Conservation (phyloP, 2,113 vertebrate species). For the Silurus meridionalis region DNA sequence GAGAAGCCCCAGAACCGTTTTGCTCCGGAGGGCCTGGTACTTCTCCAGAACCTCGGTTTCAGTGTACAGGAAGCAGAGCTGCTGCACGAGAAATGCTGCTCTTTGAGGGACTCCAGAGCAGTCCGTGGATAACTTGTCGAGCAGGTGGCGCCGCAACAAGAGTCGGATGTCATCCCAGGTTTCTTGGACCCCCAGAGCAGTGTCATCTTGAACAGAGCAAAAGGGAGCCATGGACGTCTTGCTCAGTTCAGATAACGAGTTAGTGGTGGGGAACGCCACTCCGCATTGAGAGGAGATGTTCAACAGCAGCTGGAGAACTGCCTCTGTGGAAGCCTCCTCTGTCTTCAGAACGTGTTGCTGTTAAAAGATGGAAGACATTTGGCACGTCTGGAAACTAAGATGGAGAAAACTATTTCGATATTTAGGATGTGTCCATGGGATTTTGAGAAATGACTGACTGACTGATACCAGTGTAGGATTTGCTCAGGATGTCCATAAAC, state of each 20-base stretch:
- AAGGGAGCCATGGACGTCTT: constrained; percentile 70
- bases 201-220: constrained; percentile 80
- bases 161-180: constrained; percentile 86
- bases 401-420: not conserved
- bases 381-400: not conserved
- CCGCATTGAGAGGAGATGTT: constrained; percentile 82
- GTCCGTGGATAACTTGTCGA: constrained; percentile 68
- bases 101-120: constrained; percentile 69
- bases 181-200: constrained; percentile 78
- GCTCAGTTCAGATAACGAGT: constrained; percentile 58
- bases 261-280: constrained; percentile 77
- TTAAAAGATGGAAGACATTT: constrained; percentile 41
- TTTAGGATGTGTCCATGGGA: not conserved
- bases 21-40: constrained; percentile 82
- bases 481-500: not conserved
- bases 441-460: not conserved
- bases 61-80: constrained; percentile 86
- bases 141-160: constrained; percentile 82
- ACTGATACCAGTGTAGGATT: not conserved
- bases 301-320: constrained; percentile 81
- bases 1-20: constrained; percentile 73
- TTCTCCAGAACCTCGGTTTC: constrained; percentile 81
- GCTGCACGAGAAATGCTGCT: constrained; percentile 73
- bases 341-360: constrained; percentile 77
- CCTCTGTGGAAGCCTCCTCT: constrained; percentile 80